phyloP scores from a whole-genome alignment of 1,140 invertebrate species.

The Belonocnema kinseyi region DNA sequence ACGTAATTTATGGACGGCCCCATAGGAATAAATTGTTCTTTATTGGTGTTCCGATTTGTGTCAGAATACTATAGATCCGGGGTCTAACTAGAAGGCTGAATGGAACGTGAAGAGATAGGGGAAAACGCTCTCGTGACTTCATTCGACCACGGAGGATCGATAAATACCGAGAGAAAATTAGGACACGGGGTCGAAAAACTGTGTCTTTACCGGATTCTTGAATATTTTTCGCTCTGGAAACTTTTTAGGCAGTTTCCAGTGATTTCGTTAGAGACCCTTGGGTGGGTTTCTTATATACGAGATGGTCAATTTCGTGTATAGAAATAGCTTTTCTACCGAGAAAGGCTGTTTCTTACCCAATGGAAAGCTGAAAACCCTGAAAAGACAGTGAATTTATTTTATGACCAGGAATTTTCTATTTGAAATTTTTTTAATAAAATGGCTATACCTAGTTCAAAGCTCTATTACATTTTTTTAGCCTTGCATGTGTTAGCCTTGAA shows the following conservation, averaged over 20 bases:
- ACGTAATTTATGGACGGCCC: too few relatives aligned
- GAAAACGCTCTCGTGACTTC: slow-evolving; percentile 17
- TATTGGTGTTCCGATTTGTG: slow-evolving; percentile 25
- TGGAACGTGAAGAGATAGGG: slow-evolving; percentile 4
- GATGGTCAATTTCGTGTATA: not conserved
- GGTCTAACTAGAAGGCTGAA: not conserved
- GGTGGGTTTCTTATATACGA: not conserved
- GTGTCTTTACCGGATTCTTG: slow-evolving; percentile 11
- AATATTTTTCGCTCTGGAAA: not conserved
- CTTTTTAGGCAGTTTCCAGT: not conserved
- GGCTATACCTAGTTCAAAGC: too few relatives aligned
- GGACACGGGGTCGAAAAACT: slow-evolving; percentile 27
- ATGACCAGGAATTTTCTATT: too few relatives aligned
- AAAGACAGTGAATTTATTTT: too few relatives aligned
- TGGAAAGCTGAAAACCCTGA: too few relatives aligned
- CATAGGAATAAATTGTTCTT: slow-evolving; percentile 20
- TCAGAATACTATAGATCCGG: not conserved
- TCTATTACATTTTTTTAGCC: too few relatives aligned
- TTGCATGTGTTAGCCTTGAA: too few relatives aligned
- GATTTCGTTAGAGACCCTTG: not conserved
- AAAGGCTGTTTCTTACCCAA: too few relatives aligned
- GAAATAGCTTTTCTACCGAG: too few relatives aligned
- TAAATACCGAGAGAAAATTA: slow-evolving; percentile 30
- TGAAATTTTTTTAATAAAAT: too few relatives aligned
- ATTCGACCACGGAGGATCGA: slow-evolving; percentile 23